These are phyloP conservation scores for Chiridota heheva DNA, from an alignment of 35 echinoderm and acorn worm genomes.

Conservation along the genomic window DNA sequence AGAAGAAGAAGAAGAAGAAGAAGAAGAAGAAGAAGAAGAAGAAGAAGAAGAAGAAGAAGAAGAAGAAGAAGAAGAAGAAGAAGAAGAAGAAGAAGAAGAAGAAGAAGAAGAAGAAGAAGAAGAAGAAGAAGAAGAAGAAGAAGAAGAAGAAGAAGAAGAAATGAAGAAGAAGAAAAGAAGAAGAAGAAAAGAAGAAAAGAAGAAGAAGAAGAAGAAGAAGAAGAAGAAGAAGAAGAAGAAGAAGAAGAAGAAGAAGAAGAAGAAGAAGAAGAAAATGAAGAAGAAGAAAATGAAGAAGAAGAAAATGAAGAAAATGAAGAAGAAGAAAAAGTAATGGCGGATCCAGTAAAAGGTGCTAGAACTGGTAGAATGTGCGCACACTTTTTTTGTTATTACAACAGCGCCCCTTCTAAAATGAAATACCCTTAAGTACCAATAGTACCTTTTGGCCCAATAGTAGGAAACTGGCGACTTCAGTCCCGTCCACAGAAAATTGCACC, in stretches of 20 bases:
- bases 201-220: not conserved
- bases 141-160: not conserved
- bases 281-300: not conserved
- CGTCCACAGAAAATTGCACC: too few species aligned
- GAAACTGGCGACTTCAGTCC: too few species aligned
- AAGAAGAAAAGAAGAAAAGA: not conserved
- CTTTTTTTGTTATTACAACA: too few species aligned
- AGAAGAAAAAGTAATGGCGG: too few species aligned
- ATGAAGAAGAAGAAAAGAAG: not conserved
- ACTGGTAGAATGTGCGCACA: too few species aligned
- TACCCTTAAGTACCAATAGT: too few species aligned
- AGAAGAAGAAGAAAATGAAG: not conserved
- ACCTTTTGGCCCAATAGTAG: too few species aligned
- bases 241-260: slow-evolving; percentile 8
- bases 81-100: not conserved
- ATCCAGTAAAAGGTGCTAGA: too few species aligned
- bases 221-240: slow-evolving; percentile 9
- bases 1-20: slow-evolving; percentile 3
- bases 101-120: not conserved
- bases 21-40: slow-evolving; percentile 3
- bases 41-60: slow-evolving; percentile 8
- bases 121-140: not conserved
- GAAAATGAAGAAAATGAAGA: not conserved
- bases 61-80: slow-evolving; percentile 8
- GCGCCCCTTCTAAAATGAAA: too few species aligned